Evolutionary conservation across 2,888 invertebrate genomes (phyloP), one percentile per base, ranked within the genome.

Genomic region (Halictus quadricinctus): DNA sequence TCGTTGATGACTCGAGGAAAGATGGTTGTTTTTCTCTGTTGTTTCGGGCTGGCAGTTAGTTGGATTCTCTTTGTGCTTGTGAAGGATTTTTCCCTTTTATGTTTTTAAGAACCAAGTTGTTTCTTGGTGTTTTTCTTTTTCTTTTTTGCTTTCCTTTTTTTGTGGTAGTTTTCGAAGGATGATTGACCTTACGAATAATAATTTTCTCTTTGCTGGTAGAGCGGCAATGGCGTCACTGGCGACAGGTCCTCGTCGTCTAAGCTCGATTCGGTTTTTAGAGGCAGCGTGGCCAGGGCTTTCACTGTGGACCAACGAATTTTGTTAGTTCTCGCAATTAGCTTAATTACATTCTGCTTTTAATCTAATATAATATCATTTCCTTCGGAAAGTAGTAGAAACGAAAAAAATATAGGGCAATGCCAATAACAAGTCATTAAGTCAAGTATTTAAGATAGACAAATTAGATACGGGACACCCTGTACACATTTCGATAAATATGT

Each of bases 151-250:
- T 36, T 36, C 8, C 8, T 64, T 66, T 36, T 10, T 8, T 50
- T 77, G 48, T 25, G 70, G 69, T 54, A 54, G 66, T 4, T 50
- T 18, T 43, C 15, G 29, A 25, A 25, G 7, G 43, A n/a, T 18
- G 4, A 15, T 43, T 5, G 43, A 41, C 46, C 72, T 92, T 95
- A 93, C 69, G 95, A 93, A 94, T 97, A 97, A 95, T 96, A 98
- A 95, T 98, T 98, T 93, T 98, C 97, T 93, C 98, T 96, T 95
- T 98, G 98, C 95, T 98, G 98, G 94, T 97, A 97, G 88, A 98
- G 96, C 79, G 98, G 98, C 94, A 98, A 95, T 93, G 97, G 96
- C 80, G 97, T 97, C 91, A 96, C 96, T 64, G 98, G 98, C 76
- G 97, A 97, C 43, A 96, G 95, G 92, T 97, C 97, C 80, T 97